Evolutionary conservation across 2,888 invertebrate genomes (phyloP).

Genomic region (Andrena flavipes): DNA sequence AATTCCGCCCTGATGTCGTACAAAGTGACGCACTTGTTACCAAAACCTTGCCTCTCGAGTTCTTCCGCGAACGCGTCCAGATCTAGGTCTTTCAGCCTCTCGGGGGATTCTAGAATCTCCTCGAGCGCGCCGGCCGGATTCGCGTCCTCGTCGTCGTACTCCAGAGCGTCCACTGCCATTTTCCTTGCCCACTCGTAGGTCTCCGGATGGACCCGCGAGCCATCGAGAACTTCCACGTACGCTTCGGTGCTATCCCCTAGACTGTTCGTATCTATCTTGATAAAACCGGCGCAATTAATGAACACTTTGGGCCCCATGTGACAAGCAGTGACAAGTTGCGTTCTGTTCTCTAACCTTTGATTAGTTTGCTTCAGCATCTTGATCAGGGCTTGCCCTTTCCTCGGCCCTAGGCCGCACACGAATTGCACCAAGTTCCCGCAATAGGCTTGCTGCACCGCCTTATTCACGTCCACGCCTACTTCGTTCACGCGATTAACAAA

Average conservation of each 20-base stretch:
- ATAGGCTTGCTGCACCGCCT: slow-evolving; percentile 95
- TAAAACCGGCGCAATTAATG: slow-evolving; percentile 99
- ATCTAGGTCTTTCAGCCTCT: slow-evolving; percentile 97
- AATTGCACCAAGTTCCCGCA: slow-evolving; percentile 97
- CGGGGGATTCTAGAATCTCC: slow-evolving; percentile 98
- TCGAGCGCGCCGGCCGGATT: slow-evolving; percentile 99
- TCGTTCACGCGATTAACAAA: slow-evolving; percentile 98
- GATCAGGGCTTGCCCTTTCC: slow-evolving; percentile 95
- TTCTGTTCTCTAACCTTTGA: slow-evolving; percentile 96
- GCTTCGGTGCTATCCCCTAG: slow-evolving; percentile 97
- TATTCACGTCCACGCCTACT: slow-evolving; percentile 98
- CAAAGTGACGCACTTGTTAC: slow-evolving; percentile 96
- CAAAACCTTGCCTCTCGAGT: slow-evolving; percentile 94
- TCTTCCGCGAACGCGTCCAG: slow-evolving; percentile 99
- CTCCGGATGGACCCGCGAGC: slow-evolving; percentile 99
- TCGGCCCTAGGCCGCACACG: slow-evolving; percentile 97
- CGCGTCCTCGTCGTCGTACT: slow-evolving; percentile 98
- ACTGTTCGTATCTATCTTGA: slow-evolving; percentile 98
- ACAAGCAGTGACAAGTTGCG: slow-evolving; percentile 97
- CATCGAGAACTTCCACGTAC: slow-evolving; percentile 98
- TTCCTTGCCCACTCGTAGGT: slow-evolving; percentile 99
- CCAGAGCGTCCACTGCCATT: slow-evolving; percentile 99
- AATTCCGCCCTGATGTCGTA: slow-evolving; percentile 99
- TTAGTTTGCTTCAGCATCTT: slow-evolving; percentile 96
- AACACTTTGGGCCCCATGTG: slow-evolving; percentile 99